Evolutionary conservation across 2,113 vertebrate genomes (phyloP).

Genomic region (Ramphastos sulfuratus): DNA sequence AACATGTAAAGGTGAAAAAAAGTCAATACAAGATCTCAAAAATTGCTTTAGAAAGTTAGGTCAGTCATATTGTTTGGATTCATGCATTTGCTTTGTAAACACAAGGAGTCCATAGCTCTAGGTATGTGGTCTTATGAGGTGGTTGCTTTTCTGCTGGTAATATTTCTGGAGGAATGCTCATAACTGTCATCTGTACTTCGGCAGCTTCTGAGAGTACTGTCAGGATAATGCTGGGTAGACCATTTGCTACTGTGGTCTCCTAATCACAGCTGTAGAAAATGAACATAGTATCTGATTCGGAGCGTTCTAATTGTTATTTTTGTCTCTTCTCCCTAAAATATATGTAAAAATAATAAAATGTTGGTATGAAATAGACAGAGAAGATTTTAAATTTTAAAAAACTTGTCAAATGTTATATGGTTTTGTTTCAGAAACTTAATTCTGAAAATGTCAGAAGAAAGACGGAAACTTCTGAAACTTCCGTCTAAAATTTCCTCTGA

Average conservation of each 20-base stretch:
- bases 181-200: slow-evolving; percentile 10
- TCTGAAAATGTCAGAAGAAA: neutral
- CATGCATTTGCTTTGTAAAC: neutral
- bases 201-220: neutral
- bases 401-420: neutral
- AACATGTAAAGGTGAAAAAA: neutral
- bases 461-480: slow-evolving; percentile 18
- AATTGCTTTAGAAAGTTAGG: neutral
- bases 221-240: neutral
- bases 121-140: neutral
- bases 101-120: neutral
- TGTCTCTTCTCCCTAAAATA: neutral
- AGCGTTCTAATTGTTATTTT: slow-evolving; percentile 19
- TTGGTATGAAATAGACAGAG: neutral
- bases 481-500: neutral
- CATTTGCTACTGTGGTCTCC: slow-evolving; percentile 28
- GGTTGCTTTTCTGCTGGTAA: slow-evolving; percentile 41
- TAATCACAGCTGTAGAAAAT: neutral
- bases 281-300: neutral
- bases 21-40: neutral
- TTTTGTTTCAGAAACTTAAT: neutral
- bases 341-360: neutral
- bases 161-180: slow-evolving; percentile 24
- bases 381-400: neutral
- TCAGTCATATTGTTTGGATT: neutral